Conservation (phyloP, 2,797 vertebrate genomes). For the Anguilla anguilla region DNA sequence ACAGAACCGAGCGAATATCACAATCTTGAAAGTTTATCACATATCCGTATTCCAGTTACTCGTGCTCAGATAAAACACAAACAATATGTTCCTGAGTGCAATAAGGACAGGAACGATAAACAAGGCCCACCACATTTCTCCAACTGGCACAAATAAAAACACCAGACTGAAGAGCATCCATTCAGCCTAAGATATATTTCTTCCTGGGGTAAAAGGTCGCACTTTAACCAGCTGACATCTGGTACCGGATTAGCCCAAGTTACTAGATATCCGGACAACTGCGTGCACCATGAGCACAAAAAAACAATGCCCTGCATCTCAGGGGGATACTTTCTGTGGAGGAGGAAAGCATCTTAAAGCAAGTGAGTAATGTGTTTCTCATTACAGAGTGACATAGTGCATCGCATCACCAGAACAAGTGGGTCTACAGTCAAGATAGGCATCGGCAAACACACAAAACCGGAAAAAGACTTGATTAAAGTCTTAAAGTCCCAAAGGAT, state of each 20-base stretch:
- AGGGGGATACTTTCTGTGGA: conserved; percentile 28
- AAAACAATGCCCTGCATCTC: conserved; percentile 35
- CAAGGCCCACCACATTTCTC: conserved; percentile 46
- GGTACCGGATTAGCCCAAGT: conserved; percentile 44
- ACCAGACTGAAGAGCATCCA: conserved; percentile 49
- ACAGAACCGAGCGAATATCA: not conserved
- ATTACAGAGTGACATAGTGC: conserved; percentile 49
- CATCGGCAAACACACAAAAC: conserved; percentile 49
- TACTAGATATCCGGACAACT: conserved; percentile 44
- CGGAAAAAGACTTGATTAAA: conserved; percentile 57
- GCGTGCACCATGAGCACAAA: conserved; percentile 39
- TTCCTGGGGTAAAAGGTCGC: conserved; percentile 68
- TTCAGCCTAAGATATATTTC: conserved; percentile 67
- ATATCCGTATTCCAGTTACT: conserved; percentile 12
- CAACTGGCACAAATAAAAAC: conserved; percentile 57
- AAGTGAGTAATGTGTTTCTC: conserved; percentile 49
- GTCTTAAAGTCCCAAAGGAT: conserved; percentile 40
- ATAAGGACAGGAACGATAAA: conserved; percentile 54
- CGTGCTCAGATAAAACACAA: conserved; percentile 52
- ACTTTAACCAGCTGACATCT: conserved; percentile 59
- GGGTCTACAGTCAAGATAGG: conserved; percentile 58
- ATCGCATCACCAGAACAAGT: conserved; percentile 36
- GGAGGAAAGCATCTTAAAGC: conserved; percentile 45
- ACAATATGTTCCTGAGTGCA: conserved; percentile 24
- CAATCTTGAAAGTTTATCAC: not conserved